Conservation (phyloP, 1,140 invertebrate genomes). For the Lordiphosa stackelbergi region DNA sequence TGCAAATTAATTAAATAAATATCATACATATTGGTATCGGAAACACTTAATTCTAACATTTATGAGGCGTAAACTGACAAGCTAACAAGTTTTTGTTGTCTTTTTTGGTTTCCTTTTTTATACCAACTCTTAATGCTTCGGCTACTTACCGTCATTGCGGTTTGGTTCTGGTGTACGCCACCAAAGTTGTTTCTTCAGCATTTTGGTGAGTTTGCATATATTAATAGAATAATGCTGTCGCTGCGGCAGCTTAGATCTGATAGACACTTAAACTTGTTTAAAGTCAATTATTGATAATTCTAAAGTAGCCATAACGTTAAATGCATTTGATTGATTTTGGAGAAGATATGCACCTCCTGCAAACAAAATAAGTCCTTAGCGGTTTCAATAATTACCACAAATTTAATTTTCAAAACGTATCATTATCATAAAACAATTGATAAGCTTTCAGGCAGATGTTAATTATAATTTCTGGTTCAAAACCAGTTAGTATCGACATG, state of each 20-base stretch:
- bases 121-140: slow-evolving; percentile 10
- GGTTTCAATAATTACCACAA: no score
- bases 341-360: no score
- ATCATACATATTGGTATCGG: slow-evolving; percentile 19
- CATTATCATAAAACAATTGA: no score
- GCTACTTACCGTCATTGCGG: slow-evolving; percentile 1
- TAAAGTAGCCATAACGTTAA: no score
- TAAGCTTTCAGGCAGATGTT: no score
- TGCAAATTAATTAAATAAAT: slow-evolving; percentile 40
- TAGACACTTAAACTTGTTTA: slow-evolving; percentile 3
- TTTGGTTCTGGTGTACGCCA: not conserved
- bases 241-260: not conserved
- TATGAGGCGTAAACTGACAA: slow-evolving; percentile 59
- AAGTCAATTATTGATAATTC: slow-evolving; percentile 4
- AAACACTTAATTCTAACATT: slow-evolving; percentile 38
- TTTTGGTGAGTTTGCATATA: slow-evolving; percentile 8
- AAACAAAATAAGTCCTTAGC: no score
- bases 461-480: slow-evolving; percentile 21
- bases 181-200: slow-evolving; percentile 2
- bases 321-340: no score
- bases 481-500: slow-evolving; percentile 37
- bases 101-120: slow-evolving; percentile 14
- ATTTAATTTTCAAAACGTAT: no score
- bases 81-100: slow-evolving; percentile 48
- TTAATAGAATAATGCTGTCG: no score